phyloP scores from a whole-genome alignment of 2,888 invertebrate genomes.

The Sinopyrophorus schimmeli region DNA sequence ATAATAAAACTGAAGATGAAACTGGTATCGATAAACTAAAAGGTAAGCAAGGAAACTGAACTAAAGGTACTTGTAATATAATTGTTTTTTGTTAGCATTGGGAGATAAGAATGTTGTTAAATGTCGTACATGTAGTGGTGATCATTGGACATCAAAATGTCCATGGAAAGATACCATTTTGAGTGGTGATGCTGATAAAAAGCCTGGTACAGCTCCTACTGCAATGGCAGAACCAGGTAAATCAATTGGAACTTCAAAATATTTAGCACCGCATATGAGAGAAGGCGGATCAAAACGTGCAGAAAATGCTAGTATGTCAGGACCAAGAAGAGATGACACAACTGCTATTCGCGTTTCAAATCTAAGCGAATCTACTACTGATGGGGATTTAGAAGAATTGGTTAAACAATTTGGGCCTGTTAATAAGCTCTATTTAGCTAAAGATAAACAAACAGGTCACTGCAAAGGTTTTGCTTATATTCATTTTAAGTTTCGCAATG shows the following conservation, averaged over 20 bases:
- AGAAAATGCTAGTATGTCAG: conserved; percentile 51
- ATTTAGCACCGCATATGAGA: conserved; percentile 86
- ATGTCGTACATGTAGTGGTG: conserved; percentile 90
- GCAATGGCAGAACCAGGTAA: conserved; percentile 41
- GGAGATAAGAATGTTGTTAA: conserved; percentile 73
- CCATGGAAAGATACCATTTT: conserved; percentile 93
- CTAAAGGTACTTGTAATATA: conserved; percentile 1
- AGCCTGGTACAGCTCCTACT: conserved; percentile 29
- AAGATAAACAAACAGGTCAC: conserved; percentile 84
- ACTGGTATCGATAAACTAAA: conserved; percentile 83
- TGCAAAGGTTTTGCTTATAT: conserved; percentile 99
- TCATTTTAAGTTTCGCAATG: conserved; percentile 88
- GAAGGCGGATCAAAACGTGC: conserved; percentile 82
- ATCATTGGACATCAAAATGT: conserved; percentile 98
- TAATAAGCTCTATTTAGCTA: conserved; percentile 92
- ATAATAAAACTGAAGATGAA: conserved; percentile 80
- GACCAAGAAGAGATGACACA: conserved; percentile 68
- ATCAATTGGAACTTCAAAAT: conserved; percentile 65
- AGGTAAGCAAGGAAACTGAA: conserved; percentile 31
- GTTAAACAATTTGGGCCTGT: conserved; percentile 93
- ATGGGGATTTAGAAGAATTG: conserved; percentile 93
- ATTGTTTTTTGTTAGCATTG: conserved; percentile 36
- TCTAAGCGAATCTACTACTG: conserved; percentile 92
- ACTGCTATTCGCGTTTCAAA: conserved; percentile 97
- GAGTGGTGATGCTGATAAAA: conserved; percentile 65